Evolutionary conservation across 2,113 vertebrate species (phyloP).

Genomic region (Phyllostomus discolor): DNA sequence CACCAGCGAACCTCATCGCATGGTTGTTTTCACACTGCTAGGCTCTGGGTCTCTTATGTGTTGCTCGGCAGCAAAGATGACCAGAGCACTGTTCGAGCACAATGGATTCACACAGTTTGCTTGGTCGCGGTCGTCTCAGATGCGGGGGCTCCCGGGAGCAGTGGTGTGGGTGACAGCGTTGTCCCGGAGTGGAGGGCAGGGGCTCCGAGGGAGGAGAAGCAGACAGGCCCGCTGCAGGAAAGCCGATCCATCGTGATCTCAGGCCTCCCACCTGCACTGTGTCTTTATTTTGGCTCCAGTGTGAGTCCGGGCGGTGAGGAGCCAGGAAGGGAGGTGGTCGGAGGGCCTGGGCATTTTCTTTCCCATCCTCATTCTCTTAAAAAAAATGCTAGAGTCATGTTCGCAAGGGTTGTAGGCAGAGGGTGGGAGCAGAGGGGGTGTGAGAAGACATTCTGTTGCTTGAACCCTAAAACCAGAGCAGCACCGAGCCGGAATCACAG

Average conservation of each 20-base stretch:
- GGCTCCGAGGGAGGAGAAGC: neutral
- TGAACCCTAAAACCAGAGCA: neutral
- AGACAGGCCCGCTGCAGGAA: neutral
- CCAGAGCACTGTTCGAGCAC: neutral
- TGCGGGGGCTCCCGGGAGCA: neutral
- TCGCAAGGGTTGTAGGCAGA: too few species aligned
- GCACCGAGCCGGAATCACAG: rapidly evolving
- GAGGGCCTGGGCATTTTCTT: neutral
- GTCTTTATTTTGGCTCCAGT: neutral
- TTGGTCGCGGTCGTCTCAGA: neutral
- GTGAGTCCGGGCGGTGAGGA: neutral
- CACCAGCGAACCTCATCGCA: neutral
- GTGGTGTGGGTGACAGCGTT: neutral
- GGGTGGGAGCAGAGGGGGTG: neutral
- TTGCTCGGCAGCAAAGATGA: neutral
- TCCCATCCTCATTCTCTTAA: neutral
- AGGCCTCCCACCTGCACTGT: neutral
- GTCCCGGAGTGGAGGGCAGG: neutral
- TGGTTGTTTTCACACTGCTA: neutral
- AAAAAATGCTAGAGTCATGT: neutral
- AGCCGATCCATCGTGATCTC: neutral
- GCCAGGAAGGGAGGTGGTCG: neutral
- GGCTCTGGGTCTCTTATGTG: neutral
- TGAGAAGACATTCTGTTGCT: neutral
- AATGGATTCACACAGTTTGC: neutral